These are phyloP conservation scores for Agriopis aurantiaria DNA, from an alignment of 2,888 invertebrate genomes.

Conservation along the genomic window DNA sequence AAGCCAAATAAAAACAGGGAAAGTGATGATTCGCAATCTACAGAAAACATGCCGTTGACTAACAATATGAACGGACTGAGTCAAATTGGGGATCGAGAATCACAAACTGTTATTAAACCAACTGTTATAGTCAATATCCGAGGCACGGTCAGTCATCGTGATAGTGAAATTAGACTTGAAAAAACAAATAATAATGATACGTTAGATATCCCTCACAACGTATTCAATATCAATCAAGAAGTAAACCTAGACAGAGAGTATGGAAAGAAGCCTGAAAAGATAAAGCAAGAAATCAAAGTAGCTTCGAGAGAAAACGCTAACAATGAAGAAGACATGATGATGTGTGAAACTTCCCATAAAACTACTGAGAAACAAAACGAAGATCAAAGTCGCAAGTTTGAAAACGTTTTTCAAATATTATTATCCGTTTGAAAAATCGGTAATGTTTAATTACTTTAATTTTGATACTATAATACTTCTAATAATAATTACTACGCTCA, in stretches of 20 bases:
- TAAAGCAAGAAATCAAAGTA: slow-evolving; percentile 62
- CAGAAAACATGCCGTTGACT: slow-evolving; percentile 58
- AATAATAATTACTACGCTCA: too few species aligned
- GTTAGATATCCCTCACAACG: slow-evolving; percentile 62
- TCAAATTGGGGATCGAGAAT: slow-evolving; percentile 80
- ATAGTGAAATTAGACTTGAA: slow-evolving; percentile 73
- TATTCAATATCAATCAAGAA: slow-evolving; percentile 82
- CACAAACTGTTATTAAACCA: slow-evolving; percentile 80
- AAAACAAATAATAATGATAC: slow-evolving; percentile 62
- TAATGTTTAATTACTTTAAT: background rate
- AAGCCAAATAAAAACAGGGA: slow-evolving; percentile 58
- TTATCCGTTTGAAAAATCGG: slow-evolving; percentile 58
- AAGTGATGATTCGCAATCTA: slow-evolving; percentile 47
- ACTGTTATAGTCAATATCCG: slow-evolving; percentile 81
- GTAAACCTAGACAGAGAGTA: slow-evolving; percentile 68
- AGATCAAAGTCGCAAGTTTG: slow-evolving; percentile 56
- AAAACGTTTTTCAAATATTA: slow-evolving; percentile 71
- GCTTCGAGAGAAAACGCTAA: slow-evolving; percentile 51
- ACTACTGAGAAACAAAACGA: slow-evolving; percentile 47
- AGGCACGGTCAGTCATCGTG: slow-evolving; percentile 72
- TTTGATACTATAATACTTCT: background rate
- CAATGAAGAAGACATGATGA: slow-evolving; percentile 70
- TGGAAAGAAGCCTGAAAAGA: slow-evolving; percentile 49
- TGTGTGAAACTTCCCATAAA: slow-evolving; percentile 65
- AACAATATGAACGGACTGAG: slow-evolving; percentile 79